Base-by-base conservation (phyloP, 35 echinoderm and acorn worm genomes). In the Nesometra sesokonis region DNA sequence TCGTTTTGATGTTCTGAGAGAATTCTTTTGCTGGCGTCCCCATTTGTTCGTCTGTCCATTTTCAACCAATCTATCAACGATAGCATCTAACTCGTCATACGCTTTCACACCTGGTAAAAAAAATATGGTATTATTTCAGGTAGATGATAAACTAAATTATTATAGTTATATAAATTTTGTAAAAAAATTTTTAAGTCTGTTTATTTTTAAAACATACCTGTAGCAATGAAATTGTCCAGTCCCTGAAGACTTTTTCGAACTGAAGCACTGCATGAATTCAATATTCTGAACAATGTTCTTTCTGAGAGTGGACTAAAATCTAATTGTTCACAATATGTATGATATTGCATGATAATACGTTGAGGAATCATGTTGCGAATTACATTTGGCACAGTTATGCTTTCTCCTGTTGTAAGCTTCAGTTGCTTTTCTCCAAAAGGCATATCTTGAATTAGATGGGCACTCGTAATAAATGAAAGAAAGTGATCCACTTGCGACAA, bases 371-470 rank as follows among this genome's bases (percentile, higher is more conserved):
- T 78, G 21, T 52, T 85, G 32, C 46, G 19, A 30, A 85, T 76
- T 13, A 85, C 84, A 76, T 85, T 76, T 17, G 84, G 46, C 31
- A 85, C 46, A 46, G 38, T 57, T 31, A 85, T 32, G 35, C 21
- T 32, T 27, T 85, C 85, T 27, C 85, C 76, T 34, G 85, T 87
- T 35, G 85, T 78, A 34, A 87, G 85, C 46, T 86, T 87, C 9
- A 79, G 52, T 35, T 78, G 13, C 76, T 78, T 79, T 87, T 87
- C 85, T 17, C 85, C 67, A 87, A 87, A 85, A 37, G 84, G 84
- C 84, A 85, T 57, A 85, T 85, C 84, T 85, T 85, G 84, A 30
- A 85, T 34, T 21, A 85, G 38, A 85, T 85, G 84, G 33, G 37
- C 17, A 57, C 84, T 31, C 9, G 46, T 85, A 23, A 85, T 85